phyloP scores from a whole-genome alignment of 2,113 vertebrate species.

The Tragelaphus scriptus region DNA sequence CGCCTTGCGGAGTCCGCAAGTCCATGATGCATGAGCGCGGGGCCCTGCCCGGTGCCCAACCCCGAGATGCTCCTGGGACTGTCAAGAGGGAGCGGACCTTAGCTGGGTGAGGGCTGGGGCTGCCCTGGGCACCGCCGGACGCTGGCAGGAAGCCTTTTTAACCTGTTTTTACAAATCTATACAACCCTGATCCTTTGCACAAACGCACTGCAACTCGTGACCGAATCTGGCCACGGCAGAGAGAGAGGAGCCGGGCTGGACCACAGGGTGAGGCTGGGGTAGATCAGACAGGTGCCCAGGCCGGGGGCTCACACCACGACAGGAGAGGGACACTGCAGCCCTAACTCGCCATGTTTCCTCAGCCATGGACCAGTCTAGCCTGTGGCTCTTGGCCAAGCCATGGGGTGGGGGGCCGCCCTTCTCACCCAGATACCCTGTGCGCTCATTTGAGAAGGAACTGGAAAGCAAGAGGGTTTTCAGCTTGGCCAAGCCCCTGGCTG shows the following conservation, averaged over 20 bases:
- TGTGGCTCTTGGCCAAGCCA: background rate
- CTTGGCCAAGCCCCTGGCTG: background rate
- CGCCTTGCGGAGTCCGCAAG: accelerated
- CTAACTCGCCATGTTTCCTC: background rate
- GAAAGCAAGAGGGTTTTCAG: background rate
- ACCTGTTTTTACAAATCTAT: slow-evolving; percentile 57
- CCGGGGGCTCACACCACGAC: accelerated
- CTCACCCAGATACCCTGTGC: accelerated
- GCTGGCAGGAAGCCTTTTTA: slow-evolving; percentile 48
- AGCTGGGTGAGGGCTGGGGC: background rate
- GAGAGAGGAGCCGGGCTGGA: too few relatives aligned
- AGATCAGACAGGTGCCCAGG: background rate
- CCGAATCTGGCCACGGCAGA: background rate
- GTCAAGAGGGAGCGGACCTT: background rate
- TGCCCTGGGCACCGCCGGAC: accelerated
- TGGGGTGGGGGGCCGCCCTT: background rate
- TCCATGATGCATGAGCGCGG: accelerated
- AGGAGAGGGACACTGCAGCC: background rate
- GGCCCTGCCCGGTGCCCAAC: background rate
- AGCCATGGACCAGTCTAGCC: background rate
- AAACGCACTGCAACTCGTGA: slow-evolving; percentile 73
- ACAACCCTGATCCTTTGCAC: background rate
- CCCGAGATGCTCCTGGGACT: background rate
- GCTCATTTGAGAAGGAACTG: background rate
- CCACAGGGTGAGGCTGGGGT: background rate